Evolutionary conservation across 2,888 invertebrate species (phyloP), one percentile per base, ranked within the genome.

Genomic region (Aspidiotus destructor): DNA sequence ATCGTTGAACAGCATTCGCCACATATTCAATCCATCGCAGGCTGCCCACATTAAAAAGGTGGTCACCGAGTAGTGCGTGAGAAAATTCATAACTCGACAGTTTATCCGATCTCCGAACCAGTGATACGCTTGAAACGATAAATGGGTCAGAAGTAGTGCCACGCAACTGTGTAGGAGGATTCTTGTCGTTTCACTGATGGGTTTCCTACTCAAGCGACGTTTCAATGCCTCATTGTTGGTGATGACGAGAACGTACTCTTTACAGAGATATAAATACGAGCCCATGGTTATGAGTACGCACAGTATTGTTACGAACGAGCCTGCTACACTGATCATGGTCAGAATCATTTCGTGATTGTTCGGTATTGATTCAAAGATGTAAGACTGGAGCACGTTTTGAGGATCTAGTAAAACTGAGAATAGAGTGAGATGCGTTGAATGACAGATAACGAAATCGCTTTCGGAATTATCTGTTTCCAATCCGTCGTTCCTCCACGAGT

Each of bases 11-110:
- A 67, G 15, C 58, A 58, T 67, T 52, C 67, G 41, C 67, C 67
- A 67, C 67, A 67, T 67, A 67, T 67, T 67, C 42, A 67, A 60
- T 7, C 67, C 67, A 52, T 67, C 67, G 17, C 44, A 55, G n/a
- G 67, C 60, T n/a, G 60, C 60, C 67, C 67, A 67, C 9, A 67
- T 28, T 41, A 67, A 48, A 1, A 48, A 9, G 10, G 67, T 17
- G n/a, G 58, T 40, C 28, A 44, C 67, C 17, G 44, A 57, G 16
- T 67, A 67, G 41, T 67, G 67, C 8, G 58, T 17, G 1, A 67
- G 15, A 41, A 67, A 58, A 52, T 67, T 67, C 8, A 52, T 58
- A 28, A 67, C 5, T 60, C 57, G 57, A 48, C 67, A 67, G 15
- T 41, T 42, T 13, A 57, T 40, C 11, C 8, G 42, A 17, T 58